phyloP scores from a whole-genome alignment of 2,113 vertebrate species.

The Desmodus rotundus region DNA sequence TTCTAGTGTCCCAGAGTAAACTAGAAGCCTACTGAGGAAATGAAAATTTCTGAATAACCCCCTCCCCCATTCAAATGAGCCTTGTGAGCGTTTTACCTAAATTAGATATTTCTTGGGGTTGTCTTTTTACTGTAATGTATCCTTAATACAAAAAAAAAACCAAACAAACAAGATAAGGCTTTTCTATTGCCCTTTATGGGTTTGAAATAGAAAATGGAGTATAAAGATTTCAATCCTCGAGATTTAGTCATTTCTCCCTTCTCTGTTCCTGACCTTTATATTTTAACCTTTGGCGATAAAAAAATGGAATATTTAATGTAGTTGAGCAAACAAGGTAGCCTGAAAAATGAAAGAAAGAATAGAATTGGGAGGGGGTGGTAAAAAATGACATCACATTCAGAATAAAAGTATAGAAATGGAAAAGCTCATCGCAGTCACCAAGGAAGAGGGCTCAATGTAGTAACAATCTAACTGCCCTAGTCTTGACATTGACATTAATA shows the following conservation, averaged over 20 bases:
- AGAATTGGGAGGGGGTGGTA: not conserved
- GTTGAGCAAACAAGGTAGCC: not conserved
- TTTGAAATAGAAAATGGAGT: slow-evolving; percentile 17
- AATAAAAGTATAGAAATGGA: not conserved
- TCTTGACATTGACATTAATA: not conserved
- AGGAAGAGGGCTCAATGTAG: not conserved
- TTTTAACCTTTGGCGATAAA: not conserved
- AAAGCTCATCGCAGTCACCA: not conserved
- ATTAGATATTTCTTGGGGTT: not conserved
- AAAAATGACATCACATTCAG: not conserved
- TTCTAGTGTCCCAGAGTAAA: not conserved
- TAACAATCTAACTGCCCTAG: not conserved
- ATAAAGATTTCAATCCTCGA: not conserved
- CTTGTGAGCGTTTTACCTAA: not conserved
- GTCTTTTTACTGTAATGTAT: not conserved
- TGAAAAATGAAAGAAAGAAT: slow-evolving; percentile 29
- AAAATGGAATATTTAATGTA: not conserved
- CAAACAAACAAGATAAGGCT: not conserved
- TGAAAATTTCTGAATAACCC: not conserved
- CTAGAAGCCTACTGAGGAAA: not conserved
- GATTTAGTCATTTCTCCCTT: not conserved
- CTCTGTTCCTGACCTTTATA: not conserved
- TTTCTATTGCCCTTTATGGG: not conserved
- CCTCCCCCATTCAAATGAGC: not conserved
- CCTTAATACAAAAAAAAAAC: not conserved